phyloP scores from a whole-genome alignment of 1,140 invertebrate species.

The Drosophila dunni region DNA sequence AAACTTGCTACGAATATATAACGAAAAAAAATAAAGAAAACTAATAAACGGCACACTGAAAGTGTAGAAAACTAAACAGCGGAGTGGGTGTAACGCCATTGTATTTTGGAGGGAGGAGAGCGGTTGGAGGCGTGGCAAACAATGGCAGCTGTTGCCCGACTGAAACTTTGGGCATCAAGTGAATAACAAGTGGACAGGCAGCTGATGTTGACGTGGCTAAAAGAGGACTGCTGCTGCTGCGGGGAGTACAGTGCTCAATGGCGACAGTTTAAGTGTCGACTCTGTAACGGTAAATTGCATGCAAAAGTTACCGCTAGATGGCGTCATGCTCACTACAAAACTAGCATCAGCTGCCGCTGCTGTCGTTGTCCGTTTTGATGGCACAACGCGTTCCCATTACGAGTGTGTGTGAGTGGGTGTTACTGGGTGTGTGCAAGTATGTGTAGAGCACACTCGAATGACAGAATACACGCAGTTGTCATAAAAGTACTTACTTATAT shows the following conservation, averaged over 20 bases:
- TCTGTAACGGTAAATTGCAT: slow-evolving; percentile 67
- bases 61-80: slow-evolving; percentile 27
- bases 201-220: slow-evolving; percentile 69
- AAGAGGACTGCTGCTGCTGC: neutral
- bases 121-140: slow-evolving; percentile 16
- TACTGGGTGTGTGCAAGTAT: neutral
- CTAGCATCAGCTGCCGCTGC: slow-evolving; percentile 37
- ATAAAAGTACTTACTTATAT: slow-evolving; percentile 11
- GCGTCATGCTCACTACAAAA: slow-evolving; percentile 48
- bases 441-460: slow-evolving; percentile 6
- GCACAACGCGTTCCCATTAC: neutral
- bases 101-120: neutral
- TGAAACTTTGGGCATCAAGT: slow-evolving; percentile 76
- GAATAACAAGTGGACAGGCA: slow-evolving; percentile 74
- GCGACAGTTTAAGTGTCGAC: slow-evolving; percentile 59
- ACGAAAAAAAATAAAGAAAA: slow-evolving; percentile 1
- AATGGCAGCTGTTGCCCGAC: slow-evolving; percentile 58
- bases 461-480: slow-evolving; percentile 28
- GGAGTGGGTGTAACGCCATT: neutral
- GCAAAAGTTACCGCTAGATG: slow-evolving; percentile 61
- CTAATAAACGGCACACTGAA: slow-evolving; percentile 14
- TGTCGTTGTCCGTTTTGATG: slow-evolving; percentile 24
- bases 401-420: slow-evolving; percentile 1
- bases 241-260: neutral
- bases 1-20: slow-evolving; percentile 39